Evolutionary conservation across 2,888 invertebrate species (phyloP).

Genomic region (Meandrusa payeni): DNA sequence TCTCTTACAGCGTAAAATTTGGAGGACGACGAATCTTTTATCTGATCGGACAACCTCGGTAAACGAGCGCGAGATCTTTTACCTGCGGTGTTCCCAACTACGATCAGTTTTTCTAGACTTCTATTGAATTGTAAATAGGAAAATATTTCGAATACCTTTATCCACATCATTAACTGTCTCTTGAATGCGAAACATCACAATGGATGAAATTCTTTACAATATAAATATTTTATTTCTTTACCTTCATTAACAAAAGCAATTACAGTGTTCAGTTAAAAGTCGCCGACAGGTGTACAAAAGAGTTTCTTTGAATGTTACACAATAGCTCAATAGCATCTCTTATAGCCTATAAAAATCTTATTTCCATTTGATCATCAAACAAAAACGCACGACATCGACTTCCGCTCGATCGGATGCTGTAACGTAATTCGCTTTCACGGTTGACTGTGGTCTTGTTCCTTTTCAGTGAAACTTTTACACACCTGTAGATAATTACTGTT

Average conservation of each 20-base stretch:
- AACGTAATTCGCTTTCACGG: conserved; percentile 15
- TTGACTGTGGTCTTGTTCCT: conserved; percentile 9
- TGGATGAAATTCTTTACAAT: no score
- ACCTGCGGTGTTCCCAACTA: no score
- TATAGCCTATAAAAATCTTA: conserved; percentile 12
- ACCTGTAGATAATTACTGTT: conserved; percentile 20
- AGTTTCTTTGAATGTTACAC: conserved; percentile 8
- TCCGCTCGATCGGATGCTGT: conserved; percentile 15
- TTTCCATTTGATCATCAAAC: conserved; percentile 16
- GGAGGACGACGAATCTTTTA: no score
- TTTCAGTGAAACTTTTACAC: conserved; percentile 23
- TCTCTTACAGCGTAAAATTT: no score
- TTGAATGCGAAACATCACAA: no score
- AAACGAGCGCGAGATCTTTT: no score
- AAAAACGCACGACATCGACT: conserved; percentile 14
- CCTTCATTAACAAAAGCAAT: conserved; percentile 29
- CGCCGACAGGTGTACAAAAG: conserved; percentile 2
- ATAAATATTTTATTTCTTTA: conserved; percentile 21
- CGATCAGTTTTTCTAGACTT: no score
- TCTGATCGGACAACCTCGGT: no score
- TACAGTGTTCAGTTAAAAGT: conserved; percentile 2
- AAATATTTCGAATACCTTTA: no score
- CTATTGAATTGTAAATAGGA: no score
- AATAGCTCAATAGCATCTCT: not conserved
- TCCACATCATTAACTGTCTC: no score